Evolutionary conservation across 2,888 invertebrate species (phyloP), one percentile per base, ranked within the genome.

Genomic region (Lasioglossum leucozonium): DNA sequence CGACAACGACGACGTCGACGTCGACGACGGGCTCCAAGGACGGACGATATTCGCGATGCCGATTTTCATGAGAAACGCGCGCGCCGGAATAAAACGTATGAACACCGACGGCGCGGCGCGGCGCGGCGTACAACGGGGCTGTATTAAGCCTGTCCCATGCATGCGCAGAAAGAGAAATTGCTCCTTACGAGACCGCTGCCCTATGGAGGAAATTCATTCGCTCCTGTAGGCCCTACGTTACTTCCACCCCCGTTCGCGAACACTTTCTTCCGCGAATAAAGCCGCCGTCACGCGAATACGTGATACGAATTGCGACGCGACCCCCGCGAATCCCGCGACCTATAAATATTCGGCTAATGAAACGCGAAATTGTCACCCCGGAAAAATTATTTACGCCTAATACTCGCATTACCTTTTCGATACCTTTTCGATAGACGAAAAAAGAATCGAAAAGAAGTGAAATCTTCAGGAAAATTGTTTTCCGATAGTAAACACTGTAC

Each of bases 81-180:
- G 51, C 58, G 72, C 51, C 72, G 76, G 69, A 83, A 84, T 84
- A 84, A 84, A 88, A 86, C 84, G 88, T 37, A 72, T 73, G 79
- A 87, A 87, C 78, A 79, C 72, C 79, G 18, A 26, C 40, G 72
- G 51, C n/a, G n/a, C n/a, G n/a, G n/a, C n/a, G n/a, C n/a, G n/a
- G n/a, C n/a, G n/a, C n/a, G n/a, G n/a, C 74, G 51, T 22, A 74
- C 72, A 55, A 51, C 34, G 18, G 73, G 5, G 72, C 78, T 77
- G 84, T 87, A 87, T 88, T 82, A 84, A 80, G 84, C 71, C 87
- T 88, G 87, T 87, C 88, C 71, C 51, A 30, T 62, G 69, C 81
- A 81, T 67, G 69, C 74, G 77, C 62, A 37, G 72, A 30, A 78
- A 89, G 85, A 88, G 87, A 87, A 83, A 87, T 85, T 77, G 79